Percentiles rank a stretch among this genome's conserved stretches.
Conservation (phyloP, 2,113 vertebrate species). For the Macquaria ambigua region DNA sequence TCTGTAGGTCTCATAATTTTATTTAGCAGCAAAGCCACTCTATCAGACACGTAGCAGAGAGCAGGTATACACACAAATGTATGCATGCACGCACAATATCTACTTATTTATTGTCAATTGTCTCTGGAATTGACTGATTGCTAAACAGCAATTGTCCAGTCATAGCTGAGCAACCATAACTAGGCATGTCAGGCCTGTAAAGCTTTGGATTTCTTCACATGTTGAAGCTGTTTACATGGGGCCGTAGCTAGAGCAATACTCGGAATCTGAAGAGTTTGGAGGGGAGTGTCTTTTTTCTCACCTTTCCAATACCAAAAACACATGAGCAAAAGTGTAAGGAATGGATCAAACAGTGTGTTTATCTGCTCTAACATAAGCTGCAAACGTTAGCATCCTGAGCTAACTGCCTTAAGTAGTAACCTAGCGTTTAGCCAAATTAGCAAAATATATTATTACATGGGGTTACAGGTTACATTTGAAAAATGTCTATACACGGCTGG, state of each 20-base stretch:
- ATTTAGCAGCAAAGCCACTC: conserved; percentile 38
- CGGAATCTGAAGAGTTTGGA: neutral
- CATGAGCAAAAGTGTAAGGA: neutral
- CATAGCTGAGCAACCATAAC: neutral
- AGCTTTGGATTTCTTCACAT: neutral
- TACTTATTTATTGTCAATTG: neutral
- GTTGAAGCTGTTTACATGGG: neutral
- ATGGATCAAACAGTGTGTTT: neutral
- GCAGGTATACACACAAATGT: neutral
- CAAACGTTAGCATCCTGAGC: no score
- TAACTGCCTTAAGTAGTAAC: neutral
- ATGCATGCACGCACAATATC: neutral
- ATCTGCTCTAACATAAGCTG: neutral
- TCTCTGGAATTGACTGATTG: neutral
- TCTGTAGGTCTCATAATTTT: conserved; percentile 49
- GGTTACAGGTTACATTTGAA: neutral
- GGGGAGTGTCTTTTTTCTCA: neutral
- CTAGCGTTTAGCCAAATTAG: neutral
- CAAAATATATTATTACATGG: neutral
- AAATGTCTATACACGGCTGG: no score
- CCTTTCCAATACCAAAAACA: neutral
- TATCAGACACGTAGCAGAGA: conserved; percentile 27
- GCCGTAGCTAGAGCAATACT: neutral
- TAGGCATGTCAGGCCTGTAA: neutral
- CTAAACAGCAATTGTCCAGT: neutral